These are phyloP conservation scores for Pangasianodon gigas DNA, from an alignment of 2,113 vertebrate species.

Conservation along the genomic window DNA sequence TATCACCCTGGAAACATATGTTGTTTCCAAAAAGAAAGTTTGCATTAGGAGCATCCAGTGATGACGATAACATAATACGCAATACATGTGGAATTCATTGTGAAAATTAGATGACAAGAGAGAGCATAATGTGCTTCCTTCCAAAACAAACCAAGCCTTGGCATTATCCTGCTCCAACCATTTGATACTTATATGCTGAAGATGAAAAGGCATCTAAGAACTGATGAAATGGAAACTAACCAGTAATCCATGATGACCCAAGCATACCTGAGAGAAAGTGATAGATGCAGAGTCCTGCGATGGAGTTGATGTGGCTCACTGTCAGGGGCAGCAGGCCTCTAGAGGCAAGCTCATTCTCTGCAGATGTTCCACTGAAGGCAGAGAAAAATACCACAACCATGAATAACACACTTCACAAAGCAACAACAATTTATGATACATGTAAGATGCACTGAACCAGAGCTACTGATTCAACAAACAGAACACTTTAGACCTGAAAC, in stretches of 20 bases:
- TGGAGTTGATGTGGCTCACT: slow-evolving; percentile 19
- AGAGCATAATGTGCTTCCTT: slow-evolving; percentile 8
- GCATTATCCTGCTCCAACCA: background rate
- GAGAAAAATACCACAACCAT: slow-evolving; percentile 41
- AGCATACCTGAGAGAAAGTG: slow-evolving; percentile 18
- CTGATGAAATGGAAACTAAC: slow-evolving; percentile 31
- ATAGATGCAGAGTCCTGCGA: background rate
- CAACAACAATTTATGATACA: slow-evolving; percentile 45
- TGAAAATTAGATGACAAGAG: slow-evolving; percentile 28
- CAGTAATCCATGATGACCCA: background rate
- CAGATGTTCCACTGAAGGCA: slow-evolving; percentile 43
- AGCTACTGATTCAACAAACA: slow-evolving; percentile 44
- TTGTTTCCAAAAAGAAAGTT: slow-evolving; percentile 8
- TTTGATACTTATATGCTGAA: background rate
- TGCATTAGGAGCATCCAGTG: background rate
- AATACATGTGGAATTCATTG: slow-evolving; percentile 24
- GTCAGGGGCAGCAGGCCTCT: slow-evolving; percentile 20
- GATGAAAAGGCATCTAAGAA: slow-evolving; percentile 16
- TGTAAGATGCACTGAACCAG: slow-evolving; percentile 27
- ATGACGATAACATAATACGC: background rate
- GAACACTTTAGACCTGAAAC: slow-evolving; percentile 31
- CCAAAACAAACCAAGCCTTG: slow-evolving; percentile 35
- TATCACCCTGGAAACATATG: slow-evolving; percentile 16
- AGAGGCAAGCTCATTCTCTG: slow-evolving; percentile 14
- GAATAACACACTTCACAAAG: slow-evolving; percentile 47